Conservation (phyloP, 2,113 vertebrate species). For the Caranx melampygus region DNA sequence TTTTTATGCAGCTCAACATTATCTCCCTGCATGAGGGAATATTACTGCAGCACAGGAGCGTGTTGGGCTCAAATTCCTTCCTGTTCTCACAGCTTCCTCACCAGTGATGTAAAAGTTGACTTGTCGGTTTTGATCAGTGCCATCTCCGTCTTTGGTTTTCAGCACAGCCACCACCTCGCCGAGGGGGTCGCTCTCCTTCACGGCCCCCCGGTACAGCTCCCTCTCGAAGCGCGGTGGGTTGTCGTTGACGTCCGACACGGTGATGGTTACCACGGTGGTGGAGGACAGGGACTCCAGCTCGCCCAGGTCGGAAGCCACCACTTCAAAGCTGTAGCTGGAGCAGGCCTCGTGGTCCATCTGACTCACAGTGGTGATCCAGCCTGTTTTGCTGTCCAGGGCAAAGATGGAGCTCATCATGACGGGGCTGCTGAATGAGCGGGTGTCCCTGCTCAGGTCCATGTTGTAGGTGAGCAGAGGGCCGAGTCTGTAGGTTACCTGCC, state of each 20-base stretch:
- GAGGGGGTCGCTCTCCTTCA: constrained; percentile 92
- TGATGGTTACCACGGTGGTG: constrained; percentile 89
- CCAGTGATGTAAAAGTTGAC: constrained; percentile 97
- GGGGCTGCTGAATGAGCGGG: not conserved
- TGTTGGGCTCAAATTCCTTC: not conserved
- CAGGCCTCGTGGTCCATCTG: constrained; percentile 93
- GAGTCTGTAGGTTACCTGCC: constrained; percentile 89
- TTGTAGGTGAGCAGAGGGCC: constrained; percentile 80
- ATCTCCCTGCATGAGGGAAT: not conserved
- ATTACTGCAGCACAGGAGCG: constrained; percentile 6
- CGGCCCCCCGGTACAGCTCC: constrained; percentile 89
- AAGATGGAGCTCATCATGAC: constrained; percentile 73
- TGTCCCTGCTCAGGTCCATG: constrained; percentile 65
- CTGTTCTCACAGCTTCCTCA: constrained; percentile 53
- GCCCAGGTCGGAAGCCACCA: constrained; percentile 93
- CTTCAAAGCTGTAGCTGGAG: constrained; percentile 90
- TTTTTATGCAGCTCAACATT: constrained; percentile 16
- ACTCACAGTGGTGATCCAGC: constrained; percentile 94
- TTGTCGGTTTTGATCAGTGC: constrained; percentile 90
- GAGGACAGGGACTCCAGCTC: constrained; percentile 90
- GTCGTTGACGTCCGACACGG: constrained; percentile 94
- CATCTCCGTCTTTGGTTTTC: constrained; percentile 92
- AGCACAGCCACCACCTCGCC: constrained; percentile 95
- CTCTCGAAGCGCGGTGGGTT: constrained; percentile 91
- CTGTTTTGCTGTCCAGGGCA: constrained; percentile 93